Conservation (phyloP, 1,140 invertebrate genomes). For the Colletes latitarsis region DNA sequence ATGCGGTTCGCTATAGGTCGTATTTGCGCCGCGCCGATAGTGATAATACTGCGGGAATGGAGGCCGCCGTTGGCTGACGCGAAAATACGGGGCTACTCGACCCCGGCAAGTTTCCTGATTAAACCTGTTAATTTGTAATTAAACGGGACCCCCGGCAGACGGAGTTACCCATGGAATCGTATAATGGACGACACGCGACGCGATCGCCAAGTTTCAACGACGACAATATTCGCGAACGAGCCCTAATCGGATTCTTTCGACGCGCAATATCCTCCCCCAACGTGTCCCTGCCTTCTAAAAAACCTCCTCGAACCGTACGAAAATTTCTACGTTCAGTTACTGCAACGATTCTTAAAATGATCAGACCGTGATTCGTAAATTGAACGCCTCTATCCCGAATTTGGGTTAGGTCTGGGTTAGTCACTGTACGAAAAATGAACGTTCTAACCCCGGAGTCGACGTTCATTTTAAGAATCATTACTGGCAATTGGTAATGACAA, state of each 20-base stretch:
- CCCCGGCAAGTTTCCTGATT: slow-evolving; percentile 73
- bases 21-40: slow-evolving; percentile 58
- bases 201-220: slow-evolving; percentile 1
- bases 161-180: slow-evolving; percentile 27
- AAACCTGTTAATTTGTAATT: slow-evolving; percentile 76
- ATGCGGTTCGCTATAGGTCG: slow-evolving; percentile 58
- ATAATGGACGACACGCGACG: slow-evolving; percentile 36
- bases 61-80: slow-evolving; percentile 56
- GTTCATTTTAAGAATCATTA: no score
- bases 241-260: neutral
- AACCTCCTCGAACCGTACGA: no score
- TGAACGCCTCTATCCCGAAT: no score
- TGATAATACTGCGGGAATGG: slow-evolving; percentile 69
- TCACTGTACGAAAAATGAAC: no score
- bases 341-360: no score
- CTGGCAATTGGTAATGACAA: no score
- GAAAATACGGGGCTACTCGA: slow-evolving; percentile 69
- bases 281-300: no score
- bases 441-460: no score
- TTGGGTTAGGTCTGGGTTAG: no score
- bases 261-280: no score
- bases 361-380: no score
- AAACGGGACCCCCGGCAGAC: slow-evolving; percentile 62
- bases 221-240: slow-evolving; percentile 3
- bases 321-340: no score